These are phyloP conservation scores for Camponotus vicinus DNA, from an alignment of 1,140 invertebrate genomes.

Conservation along the genomic window DNA sequence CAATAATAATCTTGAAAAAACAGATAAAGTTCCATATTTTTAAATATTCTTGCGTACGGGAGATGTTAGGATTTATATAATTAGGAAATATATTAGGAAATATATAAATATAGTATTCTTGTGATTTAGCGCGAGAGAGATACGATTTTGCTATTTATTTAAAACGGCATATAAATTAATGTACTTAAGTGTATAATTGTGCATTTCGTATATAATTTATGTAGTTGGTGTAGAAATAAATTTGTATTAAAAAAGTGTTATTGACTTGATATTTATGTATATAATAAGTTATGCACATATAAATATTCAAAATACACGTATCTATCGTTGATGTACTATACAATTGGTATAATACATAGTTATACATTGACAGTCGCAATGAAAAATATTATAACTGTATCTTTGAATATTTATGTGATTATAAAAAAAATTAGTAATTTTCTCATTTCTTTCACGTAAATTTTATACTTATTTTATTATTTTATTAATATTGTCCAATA, in stretches of 20 bases:
- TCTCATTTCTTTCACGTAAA: not conserved
- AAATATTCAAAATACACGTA: not conserved
- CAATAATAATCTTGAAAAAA: no score
- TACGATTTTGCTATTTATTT: constrained; percentile 7
- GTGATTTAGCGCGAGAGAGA: not conserved
- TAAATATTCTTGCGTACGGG: not conserved
- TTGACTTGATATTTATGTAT: not conserved
- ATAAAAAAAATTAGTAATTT: not conserved
- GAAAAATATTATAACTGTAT: not conserved
- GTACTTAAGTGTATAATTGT: constrained; percentile 15
- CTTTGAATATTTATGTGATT: not conserved
- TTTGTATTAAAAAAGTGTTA: not conserved
- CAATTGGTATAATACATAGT: not conserved
- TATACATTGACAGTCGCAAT: not conserved
- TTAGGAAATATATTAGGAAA: no score
- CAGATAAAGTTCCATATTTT: no score
- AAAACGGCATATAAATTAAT: constrained; percentile 12
- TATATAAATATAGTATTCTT: not conserved
- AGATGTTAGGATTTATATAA: no score
- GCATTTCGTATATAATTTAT: not conserved
- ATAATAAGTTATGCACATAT: constrained; percentile 10
- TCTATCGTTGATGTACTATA: not conserved
- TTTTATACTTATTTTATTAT: not conserved
- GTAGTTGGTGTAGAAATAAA: not conserved
- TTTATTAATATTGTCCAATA: not conserved